Evolutionary conservation across 2,113 vertebrate species (phyloP), one percentile per base, ranked within the genome.

Genomic region (Ardeotis arabs): DNA sequence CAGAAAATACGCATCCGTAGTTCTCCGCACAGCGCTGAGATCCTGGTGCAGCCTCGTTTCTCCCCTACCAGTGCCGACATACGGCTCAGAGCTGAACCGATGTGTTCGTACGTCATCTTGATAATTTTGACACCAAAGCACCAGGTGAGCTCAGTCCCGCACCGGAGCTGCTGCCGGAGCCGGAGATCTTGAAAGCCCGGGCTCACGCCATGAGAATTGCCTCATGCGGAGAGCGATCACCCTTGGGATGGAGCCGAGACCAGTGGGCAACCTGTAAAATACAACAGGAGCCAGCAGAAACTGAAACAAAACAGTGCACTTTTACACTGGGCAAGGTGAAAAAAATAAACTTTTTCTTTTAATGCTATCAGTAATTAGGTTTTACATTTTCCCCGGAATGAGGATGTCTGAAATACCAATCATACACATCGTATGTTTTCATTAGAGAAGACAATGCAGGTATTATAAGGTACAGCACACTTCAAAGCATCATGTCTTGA

Each of bases 21-120:
- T 23, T 89, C 24, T 79, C 24, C 8, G 6, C 1, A 0, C 12
- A 29, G 25, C 0, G 0, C 33, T 39, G 72, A 79, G 50, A 39
- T 33, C 31, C 47, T 47, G 39, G 7, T 25, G 35, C 0, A 0
- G 14, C 29, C 44, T 49, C 9, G 0, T 44, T 35, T 58, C 41
- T 67, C 28, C 15, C 22, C 25, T 33, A 3, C 35, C 3, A 1
- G 35, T 1, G 6, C 52, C 35, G 18, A 29, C 9, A 22, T 1
- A 10, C 6, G 52, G 59, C 53, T 37, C 44, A 39, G 66, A 64
- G 49, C 56, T 60, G 66, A 47, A 64, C 74, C 44, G 13, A 2
- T 4, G 21, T 21, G 24, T 33, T 72, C 4, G 7, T 56, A 7
- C 7, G 31, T 44, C 44, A 68, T 39, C 49, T 49, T 44, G 7